A percentile compares a stretch with the other conserved stretches of the same genome.
phyloP scores from a whole-genome alignment of 2,113 vertebrate species.

The human (Homo sapiens) region DNA sequence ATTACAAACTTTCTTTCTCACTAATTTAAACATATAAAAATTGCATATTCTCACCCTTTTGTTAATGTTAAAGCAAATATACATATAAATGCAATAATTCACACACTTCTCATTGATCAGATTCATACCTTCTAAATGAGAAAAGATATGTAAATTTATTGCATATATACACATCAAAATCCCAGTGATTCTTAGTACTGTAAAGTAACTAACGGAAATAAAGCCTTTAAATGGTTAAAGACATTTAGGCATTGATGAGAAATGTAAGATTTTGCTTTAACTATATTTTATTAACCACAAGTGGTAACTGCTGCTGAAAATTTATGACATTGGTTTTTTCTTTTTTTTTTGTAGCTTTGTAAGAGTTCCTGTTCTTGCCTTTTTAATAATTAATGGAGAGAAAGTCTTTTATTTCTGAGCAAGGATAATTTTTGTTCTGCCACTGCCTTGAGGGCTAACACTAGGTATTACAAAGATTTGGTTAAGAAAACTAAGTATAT shows the following conservation, averaged over 20 bases:
- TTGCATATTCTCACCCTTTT: background rate
- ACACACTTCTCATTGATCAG: background rate
- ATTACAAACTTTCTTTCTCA: background rate
- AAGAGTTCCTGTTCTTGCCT: background rate
- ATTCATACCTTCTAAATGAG: background rate
- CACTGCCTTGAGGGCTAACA: background rate
- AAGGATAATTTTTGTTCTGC: background rate
- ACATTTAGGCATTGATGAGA: background rate
- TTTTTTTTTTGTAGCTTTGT: slow-evolving; percentile 29
- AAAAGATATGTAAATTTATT: background rate
- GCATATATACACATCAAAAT: background rate
- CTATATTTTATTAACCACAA: background rate
- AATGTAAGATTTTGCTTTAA: background rate
- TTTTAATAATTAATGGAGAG: slow-evolving; percentile 51
- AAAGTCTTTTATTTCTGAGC: background rate
- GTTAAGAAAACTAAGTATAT: background rate
- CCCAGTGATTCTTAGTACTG: background rate
- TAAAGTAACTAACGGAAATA: background rate
- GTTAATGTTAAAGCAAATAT: background rate
- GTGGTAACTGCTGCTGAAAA: slow-evolving; percentile 37
- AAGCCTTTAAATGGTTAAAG: background rate
- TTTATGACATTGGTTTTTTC: slow-evolving; percentile 1
- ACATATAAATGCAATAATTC: background rate
- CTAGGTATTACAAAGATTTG: background rate
- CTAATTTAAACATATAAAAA: background rate